phyloP scores from a whole-genome alignment of 1,140 invertebrate genomes.

The Trichomalopsis sarcophagae region DNA sequence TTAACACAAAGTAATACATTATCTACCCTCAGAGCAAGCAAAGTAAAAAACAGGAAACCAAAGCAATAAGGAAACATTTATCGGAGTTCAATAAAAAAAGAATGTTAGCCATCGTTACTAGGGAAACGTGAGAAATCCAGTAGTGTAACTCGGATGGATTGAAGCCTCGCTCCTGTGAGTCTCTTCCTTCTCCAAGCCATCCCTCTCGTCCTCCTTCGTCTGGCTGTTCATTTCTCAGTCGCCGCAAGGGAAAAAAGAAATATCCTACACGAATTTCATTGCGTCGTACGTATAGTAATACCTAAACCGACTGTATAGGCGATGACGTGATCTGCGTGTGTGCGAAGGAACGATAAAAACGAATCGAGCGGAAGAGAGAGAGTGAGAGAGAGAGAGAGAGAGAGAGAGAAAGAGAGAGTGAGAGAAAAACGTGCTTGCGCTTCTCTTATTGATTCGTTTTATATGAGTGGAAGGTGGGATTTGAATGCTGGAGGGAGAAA shows the following conservation, averaged over 20 bases:
- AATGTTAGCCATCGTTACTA: slow-evolving; percentile 43
- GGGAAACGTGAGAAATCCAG: slow-evolving; percentile 44
- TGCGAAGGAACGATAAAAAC: slow-evolving; percentile 10
- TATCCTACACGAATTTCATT: background rate
- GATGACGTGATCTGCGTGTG: background rate
- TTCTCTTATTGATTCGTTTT: slow-evolving; percentile 20
- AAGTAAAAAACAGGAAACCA: too few relatives aligned
- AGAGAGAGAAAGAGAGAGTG: background rate
- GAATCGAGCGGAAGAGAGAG: background rate
- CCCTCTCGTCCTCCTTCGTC: background rate
- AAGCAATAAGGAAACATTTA: background rate
- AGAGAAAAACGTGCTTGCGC: background rate
- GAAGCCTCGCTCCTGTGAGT: slow-evolving; percentile 65
- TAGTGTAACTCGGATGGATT: slow-evolving; percentile 65
- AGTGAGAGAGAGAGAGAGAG: background rate
- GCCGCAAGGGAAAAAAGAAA: background rate
- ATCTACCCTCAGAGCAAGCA: too few relatives aligned
- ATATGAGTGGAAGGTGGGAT: background rate
- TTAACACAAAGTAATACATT: too few relatives aligned
- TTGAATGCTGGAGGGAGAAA: background rate
- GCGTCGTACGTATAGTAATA: background rate
- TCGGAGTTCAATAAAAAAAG: background rate
- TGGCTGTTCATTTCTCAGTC: background rate
- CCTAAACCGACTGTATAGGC: background rate
- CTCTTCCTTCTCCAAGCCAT: slow-evolving; percentile 45